Base-by-base conservation (phyloP, 2,113 vertebrate species). In the Anhinga anhinga region DNA sequence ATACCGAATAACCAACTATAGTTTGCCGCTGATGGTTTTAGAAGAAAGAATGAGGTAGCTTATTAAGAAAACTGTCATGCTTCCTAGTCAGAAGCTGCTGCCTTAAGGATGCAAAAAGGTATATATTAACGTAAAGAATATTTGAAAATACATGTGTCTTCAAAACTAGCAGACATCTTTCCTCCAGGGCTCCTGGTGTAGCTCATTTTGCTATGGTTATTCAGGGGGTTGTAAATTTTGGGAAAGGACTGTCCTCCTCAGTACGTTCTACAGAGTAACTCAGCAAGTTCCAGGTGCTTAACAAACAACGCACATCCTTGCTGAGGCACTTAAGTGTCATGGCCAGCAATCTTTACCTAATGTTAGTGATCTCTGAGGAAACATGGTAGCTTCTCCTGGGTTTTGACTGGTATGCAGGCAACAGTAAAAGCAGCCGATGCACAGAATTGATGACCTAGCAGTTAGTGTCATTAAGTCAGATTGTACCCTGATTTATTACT, bases 401-500 rank as follows among this genome's bases (percentile, higher is more conserved):
- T 83, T 92, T 86, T 89, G 44, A 36, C 72, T 83, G 23, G 38
- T 58, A 21, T 6, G 4, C 14, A 26, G 83, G 66, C 36, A 95
- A 42, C 52, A 82, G 62, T 44, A 91, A 78, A n/a, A 66, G 36
- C 94, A 85, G 78, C n/a, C 32, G 40, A 7, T 0, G 0, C 61
- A 25, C 29, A 34, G 70, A 93, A 94, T 0, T 85, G 77, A 86
- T 95, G 84, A 86, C 45, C 66, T 53, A 55, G 55, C 4, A 2
- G 70, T 73, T 72, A 13, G 66, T 50, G 89, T 93, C 74, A 62
- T 94, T 88, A 90, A 82, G 62, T 72, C 78, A 88, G 67, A 45
- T 70, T 63, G 38, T 55, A 61, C 78, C 56, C 78, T 95, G 96
- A 93, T 95, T 95, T 94, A 93, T 95, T 94, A 93, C 78, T 94